phyloP scores from a whole-genome alignment of 2,113 vertebrate species.

The Misgurnus mizolepis region DNA sequence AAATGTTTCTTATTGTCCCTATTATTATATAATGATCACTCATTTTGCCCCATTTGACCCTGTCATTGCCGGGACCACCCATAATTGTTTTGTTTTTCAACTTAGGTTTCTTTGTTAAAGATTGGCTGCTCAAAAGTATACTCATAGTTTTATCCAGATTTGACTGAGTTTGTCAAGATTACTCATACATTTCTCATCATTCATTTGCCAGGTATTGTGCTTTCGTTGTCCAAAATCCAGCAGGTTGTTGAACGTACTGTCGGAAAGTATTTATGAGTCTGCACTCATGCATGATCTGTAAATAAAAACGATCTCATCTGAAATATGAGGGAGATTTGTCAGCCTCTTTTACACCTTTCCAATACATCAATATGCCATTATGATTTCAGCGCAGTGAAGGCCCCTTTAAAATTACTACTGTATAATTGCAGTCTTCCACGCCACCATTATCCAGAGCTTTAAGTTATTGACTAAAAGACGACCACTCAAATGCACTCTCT shows the following conservation, averaged over 20 bases:
- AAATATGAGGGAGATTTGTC: conserved; percentile 36
- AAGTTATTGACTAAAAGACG: conserved; percentile 50
- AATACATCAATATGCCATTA: conserved; percentile 56
- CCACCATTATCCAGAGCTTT: conserved; percentile 45
- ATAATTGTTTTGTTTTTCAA: too few species aligned
- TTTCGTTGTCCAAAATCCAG: background rate
- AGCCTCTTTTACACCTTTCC: conserved; percentile 47
- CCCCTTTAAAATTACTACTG: conserved; percentile 49
- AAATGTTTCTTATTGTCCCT: too few species aligned
- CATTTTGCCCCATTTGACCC: background rate
- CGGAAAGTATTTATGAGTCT: conserved; percentile 16
- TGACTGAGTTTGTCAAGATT: background rate
- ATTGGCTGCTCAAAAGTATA: background rate
- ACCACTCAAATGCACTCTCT: conserved; percentile 37
- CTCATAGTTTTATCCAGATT: background rate
- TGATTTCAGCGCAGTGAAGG: conserved; percentile 49
- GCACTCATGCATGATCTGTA: conserved; percentile 16
- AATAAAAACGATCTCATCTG: conserved; percentile 35
- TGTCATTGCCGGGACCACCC: background rate
- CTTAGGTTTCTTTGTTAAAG: background rate
- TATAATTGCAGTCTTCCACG: conserved; percentile 50
- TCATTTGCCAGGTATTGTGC: background rate
- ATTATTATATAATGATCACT: too few species aligned
- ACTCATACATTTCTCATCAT: conserved; percentile 4
- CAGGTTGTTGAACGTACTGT: background rate